Evolutionary conservation across 2,888 invertebrate genomes (phyloP), one percentile per base, ranked within the genome.

Genomic region (Acronicta psi): DNA sequence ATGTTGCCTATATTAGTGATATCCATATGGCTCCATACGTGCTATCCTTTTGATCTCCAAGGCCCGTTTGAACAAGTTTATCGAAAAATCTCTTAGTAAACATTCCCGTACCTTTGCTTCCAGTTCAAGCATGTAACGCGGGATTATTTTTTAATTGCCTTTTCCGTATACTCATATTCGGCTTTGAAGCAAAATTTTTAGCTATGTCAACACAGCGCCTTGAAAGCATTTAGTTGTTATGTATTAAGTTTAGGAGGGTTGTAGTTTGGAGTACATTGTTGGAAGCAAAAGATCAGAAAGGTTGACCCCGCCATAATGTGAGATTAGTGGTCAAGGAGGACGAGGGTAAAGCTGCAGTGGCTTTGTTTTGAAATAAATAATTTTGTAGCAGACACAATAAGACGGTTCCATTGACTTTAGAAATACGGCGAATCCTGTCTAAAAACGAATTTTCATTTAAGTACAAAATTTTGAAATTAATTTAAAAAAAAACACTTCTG

Each of bases 21-120:
- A 56, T 64, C 73, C 71, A 73, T 69, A 73, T 72, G 71, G 65
- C 58, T 18, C 53, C 70, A 51, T 51, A 50, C 43, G 60, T 57
- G 50, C 29, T 42, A 34, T 73, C 20, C 74, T 64, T 69, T 72
- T 73, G 71, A 73, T 72, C 74, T 69, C 20, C 42, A 41, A 51
- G 45, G 36, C 62, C 23, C 17, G 56, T 68, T 60, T 69, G 41
- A 46, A 62, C 51, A 37, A 18, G 42, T 63, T 60, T 52, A 69
- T 69, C 40, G 54, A 61, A 55, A 59, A 68, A 55, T 64, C 17
- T 56, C 46, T 8, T 17, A 38, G 54, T 69, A 59, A 64, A 69
- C 51, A 57, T 57, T 64, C 53, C 34, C 51, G 42, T 53, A 51
- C 54, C 37, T 59, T 54, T 58, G 49, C 50, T 55, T 69, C 71